phyloP scores from a whole-genome alignment of 2,888 invertebrate species.

The Rhogogaster chlorosoma region DNA sequence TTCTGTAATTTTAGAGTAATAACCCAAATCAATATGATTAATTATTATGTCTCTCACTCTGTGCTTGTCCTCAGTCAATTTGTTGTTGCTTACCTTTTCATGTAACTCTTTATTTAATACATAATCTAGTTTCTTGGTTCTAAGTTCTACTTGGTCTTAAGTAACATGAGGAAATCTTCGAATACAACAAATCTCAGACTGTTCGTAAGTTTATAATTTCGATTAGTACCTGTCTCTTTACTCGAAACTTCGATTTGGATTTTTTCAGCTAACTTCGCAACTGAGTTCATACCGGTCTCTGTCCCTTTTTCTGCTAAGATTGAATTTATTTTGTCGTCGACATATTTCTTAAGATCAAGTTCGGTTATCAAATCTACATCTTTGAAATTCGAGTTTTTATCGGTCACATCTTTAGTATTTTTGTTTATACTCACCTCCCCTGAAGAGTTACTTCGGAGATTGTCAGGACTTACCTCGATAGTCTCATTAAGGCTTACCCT shows the following conservation, averaged over 20 bases:
- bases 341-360: not conserved
- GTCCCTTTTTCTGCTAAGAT: not conserved
- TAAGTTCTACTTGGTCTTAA: not conserved
- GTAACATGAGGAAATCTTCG: not conserved
- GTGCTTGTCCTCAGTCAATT: not conserved
- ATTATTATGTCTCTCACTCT: not conserved
- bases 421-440: no score
- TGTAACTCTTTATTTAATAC: not conserved
- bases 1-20: not conserved
- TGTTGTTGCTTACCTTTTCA: not conserved
- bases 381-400: no score
- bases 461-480: no score
- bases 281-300: not conserved
- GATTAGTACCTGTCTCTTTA: not conserved
- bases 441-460: no score
- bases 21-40: not conserved
- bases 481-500: no score
- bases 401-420: no score
- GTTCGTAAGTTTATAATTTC: not conserved
- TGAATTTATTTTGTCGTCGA: not conserved
- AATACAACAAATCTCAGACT: not conserved
- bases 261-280: not conserved
- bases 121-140: not conserved
- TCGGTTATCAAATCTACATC: no score
- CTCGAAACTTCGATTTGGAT: not conserved